Evolutionary conservation across 2,888 invertebrate species (phyloP).

Genomic region (Aricia artaxerxes): DNA sequence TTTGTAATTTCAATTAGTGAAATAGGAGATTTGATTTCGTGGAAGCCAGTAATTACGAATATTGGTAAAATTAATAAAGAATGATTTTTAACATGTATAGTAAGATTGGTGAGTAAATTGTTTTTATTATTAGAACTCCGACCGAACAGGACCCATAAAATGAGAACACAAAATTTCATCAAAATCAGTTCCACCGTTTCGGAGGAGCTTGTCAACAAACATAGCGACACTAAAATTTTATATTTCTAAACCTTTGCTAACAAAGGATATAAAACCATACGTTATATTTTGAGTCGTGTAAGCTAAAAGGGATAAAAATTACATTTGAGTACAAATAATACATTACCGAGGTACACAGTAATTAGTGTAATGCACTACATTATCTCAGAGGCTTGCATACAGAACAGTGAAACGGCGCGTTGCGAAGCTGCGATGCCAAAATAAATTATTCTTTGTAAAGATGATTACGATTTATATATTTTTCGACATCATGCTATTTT

Average conservation of each 20-base stretch:
- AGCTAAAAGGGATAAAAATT: not conserved
- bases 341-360: not conserved
- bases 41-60: not conserved
- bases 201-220: too few species aligned
- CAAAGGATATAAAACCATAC: not conserved
- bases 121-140: too few species aligned
- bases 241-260: not conserved
- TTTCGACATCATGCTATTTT: not conserved
- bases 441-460: too few species aligned
- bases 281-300: not conserved
- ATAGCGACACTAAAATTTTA: too few species aligned
- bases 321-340: not conserved
- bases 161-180: too few species aligned
- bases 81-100: not conserved
- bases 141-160: too few species aligned
- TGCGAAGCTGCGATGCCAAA: not conserved
- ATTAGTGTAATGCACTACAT: conserved; percentile 9
- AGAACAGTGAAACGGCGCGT: not conserved
- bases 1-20: not conserved
- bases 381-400: not conserved
- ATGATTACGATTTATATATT: too few species aligned
- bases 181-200: too few species aligned
- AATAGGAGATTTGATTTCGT: not conserved
- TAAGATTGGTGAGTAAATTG: not conserved
- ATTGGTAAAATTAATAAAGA: not conserved